These are phyloP conservation scores for Punctoribates punctum DNA, from an alignment of 2,888 invertebrate species.

Conservation along the genomic window DNA sequence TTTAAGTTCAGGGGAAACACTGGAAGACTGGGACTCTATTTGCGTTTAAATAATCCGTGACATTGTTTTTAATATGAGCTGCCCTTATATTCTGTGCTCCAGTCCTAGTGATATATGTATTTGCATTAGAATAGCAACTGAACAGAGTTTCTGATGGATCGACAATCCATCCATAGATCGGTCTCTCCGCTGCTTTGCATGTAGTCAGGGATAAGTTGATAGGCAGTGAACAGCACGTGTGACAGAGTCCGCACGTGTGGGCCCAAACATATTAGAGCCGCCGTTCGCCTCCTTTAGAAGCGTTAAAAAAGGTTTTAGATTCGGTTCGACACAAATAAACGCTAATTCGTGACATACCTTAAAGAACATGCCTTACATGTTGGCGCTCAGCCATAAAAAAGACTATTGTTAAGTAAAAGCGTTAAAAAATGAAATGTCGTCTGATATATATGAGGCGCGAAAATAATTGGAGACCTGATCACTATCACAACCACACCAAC, in stretches of 20 bases:
- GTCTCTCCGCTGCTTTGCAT: background rate
- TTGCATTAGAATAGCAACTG: conserved; percentile 21
- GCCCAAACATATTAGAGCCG: background rate
- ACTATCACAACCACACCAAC: background rate
- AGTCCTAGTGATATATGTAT: background rate
- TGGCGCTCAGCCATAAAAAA: background rate
- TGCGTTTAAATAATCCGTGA: conserved; percentile 27
- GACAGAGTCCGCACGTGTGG: conserved; percentile 8
- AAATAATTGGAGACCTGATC: background rate
- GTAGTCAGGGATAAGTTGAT: background rate
- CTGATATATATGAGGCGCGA: background rate
- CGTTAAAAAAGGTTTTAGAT: conserved; percentile 24
- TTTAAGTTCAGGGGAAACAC: background rate
- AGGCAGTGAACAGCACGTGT: conserved; percentile 9
- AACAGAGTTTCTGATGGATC: conserved; percentile 9
- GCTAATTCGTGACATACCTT: conserved; percentile 23
- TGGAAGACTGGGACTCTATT: conserved; percentile 13
- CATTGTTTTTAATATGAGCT: conserved; percentile 29
- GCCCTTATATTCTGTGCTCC: background rate
- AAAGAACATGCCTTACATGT: background rate
- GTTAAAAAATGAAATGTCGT: background rate
- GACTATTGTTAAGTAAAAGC: background rate
- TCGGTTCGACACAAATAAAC: conserved; percentile 16
- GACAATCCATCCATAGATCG: conserved; percentile 20
- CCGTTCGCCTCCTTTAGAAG: background rate